These are phyloP conservation scores for Scelioninae gen. 2 DNA, from an alignment of 2,888 invertebrate genomes.

Conservation along the genomic window DNA sequence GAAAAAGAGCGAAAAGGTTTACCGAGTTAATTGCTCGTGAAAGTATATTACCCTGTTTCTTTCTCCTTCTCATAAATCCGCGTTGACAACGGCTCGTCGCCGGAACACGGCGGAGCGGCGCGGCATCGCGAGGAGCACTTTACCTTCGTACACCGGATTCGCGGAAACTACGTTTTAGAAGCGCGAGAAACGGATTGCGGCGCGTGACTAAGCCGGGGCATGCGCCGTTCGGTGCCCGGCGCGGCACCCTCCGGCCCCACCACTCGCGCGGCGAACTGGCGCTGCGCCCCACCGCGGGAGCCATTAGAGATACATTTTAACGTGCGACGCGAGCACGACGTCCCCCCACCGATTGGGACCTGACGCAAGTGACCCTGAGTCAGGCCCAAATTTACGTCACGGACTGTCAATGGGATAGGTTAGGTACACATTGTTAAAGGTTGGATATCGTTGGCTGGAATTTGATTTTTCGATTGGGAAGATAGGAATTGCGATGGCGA, in stretches of 20 bases:
- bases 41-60: constrained; percentile 49
- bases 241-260: constrained; percentile 24
- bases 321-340: constrained; percentile 19
- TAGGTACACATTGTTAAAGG: constrained; percentile 38
- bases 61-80: constrained; percentile 56
- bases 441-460: constrained; percentile 11
- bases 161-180: constrained; percentile 72
- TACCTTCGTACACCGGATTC: constrained; percentile 71
- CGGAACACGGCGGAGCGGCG: constrained; percentile 41
- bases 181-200: constrained; percentile 54
- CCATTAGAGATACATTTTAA: constrained; percentile 42
- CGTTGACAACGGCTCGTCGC: constrained; percentile 47
- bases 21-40: constrained; percentile 39
- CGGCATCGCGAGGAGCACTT: constrained; percentile 62
- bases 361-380: constrained; percentile 47
- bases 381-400: constrained; percentile 55
- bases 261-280: too few species aligned
- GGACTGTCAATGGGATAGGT: constrained; percentile 43
- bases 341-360: constrained; percentile 13
- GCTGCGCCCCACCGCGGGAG: constrained; percentile 1
- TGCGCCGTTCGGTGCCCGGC: constrained; percentile 30
- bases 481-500: too few species aligned
- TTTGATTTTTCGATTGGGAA: constrained; percentile 10
- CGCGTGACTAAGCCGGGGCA: constrained; percentile 56
- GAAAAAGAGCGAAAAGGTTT: too few species aligned